A percentile compares a stretch with the other conserved stretches of the same genome.
Conservation (phyloP, 2,888 invertebrate genomes). For the Caenorhabditis sp. region DNA sequence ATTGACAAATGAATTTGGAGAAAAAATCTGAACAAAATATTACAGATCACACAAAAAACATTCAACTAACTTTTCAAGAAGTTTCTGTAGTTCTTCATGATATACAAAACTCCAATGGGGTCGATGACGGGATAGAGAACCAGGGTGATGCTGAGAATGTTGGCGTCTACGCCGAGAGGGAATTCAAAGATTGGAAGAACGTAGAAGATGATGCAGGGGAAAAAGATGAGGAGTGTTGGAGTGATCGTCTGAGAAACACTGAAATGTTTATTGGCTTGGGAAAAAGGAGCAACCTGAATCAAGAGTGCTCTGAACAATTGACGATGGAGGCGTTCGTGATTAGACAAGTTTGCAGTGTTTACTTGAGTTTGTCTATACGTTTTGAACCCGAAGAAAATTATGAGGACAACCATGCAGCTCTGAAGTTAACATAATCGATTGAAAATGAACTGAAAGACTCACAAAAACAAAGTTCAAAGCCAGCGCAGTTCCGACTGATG, state of each 20-base stretch:
- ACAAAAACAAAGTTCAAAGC: conserved; percentile 12
- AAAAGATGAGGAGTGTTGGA: conserved; percentile 45
- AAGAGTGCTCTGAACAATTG: conserved; percentile 23
- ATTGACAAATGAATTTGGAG: too few species aligned
- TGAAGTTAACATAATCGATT: not conserved
- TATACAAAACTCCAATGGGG: conserved; percentile 45
- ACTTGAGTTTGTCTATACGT: not conserved
- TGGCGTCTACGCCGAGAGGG: conserved; percentile 42
- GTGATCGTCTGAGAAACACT: conserved; percentile 47
- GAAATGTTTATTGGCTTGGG: too few species aligned
- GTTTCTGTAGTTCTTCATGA: conserved; percentile 35
- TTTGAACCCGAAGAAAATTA: conserved; percentile 22
- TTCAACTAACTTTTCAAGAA: conserved; percentile 28
- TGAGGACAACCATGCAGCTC: conserved; percentile 9
- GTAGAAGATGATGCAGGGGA: conserved; percentile 52
- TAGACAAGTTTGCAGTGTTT: not conserved
- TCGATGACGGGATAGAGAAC: conserved; percentile 29
- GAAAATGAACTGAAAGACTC: not conserved
- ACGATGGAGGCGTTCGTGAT: conserved; percentile 9
- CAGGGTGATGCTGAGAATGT: conserved; percentile 43
- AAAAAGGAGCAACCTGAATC: not conserved
- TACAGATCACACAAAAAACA: too few species aligned
- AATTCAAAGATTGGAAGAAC: conserved; percentile 46
- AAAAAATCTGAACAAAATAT: too few species aligned
- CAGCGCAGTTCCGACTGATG: not conserved